Evolutionary conservation across 2,797 vertebrate genomes (phyloP), one percentile per base, ranked within the genome.

Genomic region (Menidia menidia): DNA sequence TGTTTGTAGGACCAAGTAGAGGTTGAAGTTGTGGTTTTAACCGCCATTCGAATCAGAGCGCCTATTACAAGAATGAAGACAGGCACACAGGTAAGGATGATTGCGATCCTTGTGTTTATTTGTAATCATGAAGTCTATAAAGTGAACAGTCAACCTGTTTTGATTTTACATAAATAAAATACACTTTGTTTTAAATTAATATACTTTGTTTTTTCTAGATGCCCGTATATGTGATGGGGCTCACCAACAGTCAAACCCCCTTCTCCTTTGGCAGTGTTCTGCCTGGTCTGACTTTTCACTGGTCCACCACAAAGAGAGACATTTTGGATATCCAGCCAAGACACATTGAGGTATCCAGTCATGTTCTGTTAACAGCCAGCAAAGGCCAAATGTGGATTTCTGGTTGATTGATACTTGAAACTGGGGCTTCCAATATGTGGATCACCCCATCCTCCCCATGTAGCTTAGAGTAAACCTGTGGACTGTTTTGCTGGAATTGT

Each of bases 241-340:
- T 97, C 72, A 97, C 96, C 78, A 98, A 91, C 71, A 96, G 86
- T 66, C 96, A 98, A 84, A 98, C 95, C 0, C 98, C 97, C 19
- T 98, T 99, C 85, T 96, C 97, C 9, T 98, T 99, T 53, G 98
- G 95, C 45, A 98, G 89, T 2, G 94, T 96, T 0, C 3, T 96
- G 4, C 98, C 97, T 0, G 93, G 94, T 3, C 89, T 99, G 74
- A 94, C 91, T 0, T 98, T 99, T 87, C 95, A 97, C 69, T 99
- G 98, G 98, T 95, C 96, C 50, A 96, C 97, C 73, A 96, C 93
- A n/a, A 98, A 97, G 88, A 94, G 96, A 71, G 97, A 99, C 73
- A 94, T 95, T 60, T 87, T 99, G 85, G 96, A 98, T 45, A 73
- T 99, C 58, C 89, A 91, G 76, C 93, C 96, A 4, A 93, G 97